Evolutionary conservation across 2,113 vertebrate genomes (phyloP).

Genomic region (Calyptomena viridis): DNA sequence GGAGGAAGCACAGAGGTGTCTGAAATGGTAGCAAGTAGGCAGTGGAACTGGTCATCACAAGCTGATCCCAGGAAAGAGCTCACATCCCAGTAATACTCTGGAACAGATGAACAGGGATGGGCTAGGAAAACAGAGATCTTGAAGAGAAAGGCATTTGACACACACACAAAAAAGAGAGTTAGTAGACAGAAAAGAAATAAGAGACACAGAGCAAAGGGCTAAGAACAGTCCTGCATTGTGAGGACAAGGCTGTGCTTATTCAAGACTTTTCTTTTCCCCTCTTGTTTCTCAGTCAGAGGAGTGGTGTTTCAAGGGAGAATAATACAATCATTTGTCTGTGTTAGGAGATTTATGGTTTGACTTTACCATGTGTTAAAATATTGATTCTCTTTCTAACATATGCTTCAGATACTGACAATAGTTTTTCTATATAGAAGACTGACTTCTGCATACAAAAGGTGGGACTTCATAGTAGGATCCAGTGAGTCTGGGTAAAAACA

Average conservation of each 20-base stretch:
- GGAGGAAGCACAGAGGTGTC: background rate
- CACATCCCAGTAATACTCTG: background rate
- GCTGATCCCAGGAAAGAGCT: background rate
- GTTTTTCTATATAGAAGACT: background rate
- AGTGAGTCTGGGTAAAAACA: background rate
- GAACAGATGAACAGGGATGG: background rate
- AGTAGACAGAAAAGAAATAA: constrained; percentile 1
- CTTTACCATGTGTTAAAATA: constrained; percentile 51
- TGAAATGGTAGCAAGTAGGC: background rate
- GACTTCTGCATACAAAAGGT: constrained; percentile 24
- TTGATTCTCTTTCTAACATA: constrained; percentile 42
- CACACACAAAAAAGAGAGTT: background rate
- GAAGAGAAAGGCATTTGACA: background rate
- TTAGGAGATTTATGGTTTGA: constrained; percentile 27
- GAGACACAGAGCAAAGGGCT: rapidly evolving
- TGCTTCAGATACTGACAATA: constrained; percentile 4
- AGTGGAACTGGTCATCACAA: background rate
- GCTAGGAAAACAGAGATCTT: background rate
- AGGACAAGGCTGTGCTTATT: constrained; percentile 37
- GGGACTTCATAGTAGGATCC: background rate
- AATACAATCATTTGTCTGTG: constrained; percentile 48
- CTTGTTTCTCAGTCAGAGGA: constrained; percentile 41
- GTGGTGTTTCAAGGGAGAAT: background rate
- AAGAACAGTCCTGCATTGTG: constrained; percentile 40
- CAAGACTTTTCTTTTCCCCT: constrained; percentile 44